A percentile compares a stretch with the other conserved stretches of the same genome.
Conservation (phyloP, 2,888 invertebrate species). For the Dichetophora obliterata region DNA sequence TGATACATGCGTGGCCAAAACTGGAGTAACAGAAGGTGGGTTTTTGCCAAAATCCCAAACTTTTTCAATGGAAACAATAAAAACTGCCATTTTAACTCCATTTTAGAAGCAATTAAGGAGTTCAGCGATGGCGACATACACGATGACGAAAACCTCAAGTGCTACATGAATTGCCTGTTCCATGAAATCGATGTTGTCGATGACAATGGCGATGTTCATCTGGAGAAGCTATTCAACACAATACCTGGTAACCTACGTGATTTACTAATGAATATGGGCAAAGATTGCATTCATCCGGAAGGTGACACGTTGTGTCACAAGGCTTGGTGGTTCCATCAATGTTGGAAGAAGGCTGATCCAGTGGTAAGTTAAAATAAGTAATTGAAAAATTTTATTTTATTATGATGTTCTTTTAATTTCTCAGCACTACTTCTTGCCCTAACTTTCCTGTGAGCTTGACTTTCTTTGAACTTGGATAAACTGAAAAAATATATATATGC, state of each 20-base stretch:
- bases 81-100: background rate
- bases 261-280: slow-evolving; percentile 61
- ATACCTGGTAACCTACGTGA: slow-evolving; percentile 62
- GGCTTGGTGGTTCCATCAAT: slow-evolving; percentile 69
- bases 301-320: slow-evolving; percentile 66
- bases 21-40: slow-evolving; percentile 65
- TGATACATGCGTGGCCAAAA: slow-evolving; percentile 63
- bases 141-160: slow-evolving; percentile 67
- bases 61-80: slow-evolving; percentile 15
- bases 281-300: slow-evolving; percentile 63
- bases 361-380: slow-evolving; percentile 52
- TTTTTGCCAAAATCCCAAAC: slow-evolving; percentile 13
- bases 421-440: slow-evolving; percentile 62
- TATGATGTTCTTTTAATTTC: background rate
- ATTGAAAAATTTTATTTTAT: background rate
- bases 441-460: slow-evolving; percentile 25
- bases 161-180: slow-evolving; percentile 69
- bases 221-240: slow-evolving; percentile 61
- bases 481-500: too few species aligned
- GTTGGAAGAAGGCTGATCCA: slow-evolving; percentile 69
- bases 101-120: slow-evolving; percentile 68
- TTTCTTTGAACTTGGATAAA: background rate
- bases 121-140: slow-evolving; percentile 69
- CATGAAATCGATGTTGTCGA: slow-evolving; percentile 67
- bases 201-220: slow-evolving; percentile 68